A percentile compares a stretch with the other conserved stretches of the same genome.
Conservation (phyloP, 2,797 vertebrate genomes). For the Enteromius viviparus region DNA sequence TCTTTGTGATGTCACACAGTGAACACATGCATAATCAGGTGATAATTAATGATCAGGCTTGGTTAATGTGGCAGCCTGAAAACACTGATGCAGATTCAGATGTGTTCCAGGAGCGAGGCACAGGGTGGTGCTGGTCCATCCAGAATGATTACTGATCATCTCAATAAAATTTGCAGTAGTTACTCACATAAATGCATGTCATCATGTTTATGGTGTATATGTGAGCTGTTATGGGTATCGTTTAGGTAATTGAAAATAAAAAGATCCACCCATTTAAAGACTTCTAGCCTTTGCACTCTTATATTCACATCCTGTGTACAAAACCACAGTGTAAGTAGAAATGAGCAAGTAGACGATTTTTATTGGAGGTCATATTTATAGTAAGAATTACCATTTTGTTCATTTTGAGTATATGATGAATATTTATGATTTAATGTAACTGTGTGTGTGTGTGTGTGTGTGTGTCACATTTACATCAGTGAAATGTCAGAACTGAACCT, state of each 20-base stretch:
- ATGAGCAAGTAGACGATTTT: conserved; percentile 7
- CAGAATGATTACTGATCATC: neutral
- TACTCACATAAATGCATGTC: neutral
- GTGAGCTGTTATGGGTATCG: no score
- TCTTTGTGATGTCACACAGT: conserved; percentile 35
- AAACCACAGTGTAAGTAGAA: neutral
- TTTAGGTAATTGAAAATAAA: neutral
- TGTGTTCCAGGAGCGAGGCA: neutral
- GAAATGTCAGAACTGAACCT: conserved; percentile 46
- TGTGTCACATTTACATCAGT: conserved; percentile 13
- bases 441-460: neutral
- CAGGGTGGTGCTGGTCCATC: neutral
- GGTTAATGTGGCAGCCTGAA: neutral
- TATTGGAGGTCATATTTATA: neutral
- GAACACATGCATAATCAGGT: conserved; percentile 35
- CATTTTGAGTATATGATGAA: neutral
- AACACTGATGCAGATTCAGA: conserved; percentile 14
- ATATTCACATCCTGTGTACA: neutral
- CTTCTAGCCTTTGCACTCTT: neutral
- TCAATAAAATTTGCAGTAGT: neutral
- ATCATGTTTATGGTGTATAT: neutral
- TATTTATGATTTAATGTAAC: conserved; percentile 3
- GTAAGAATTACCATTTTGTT: neutral
- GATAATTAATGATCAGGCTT: conserved; percentile 29
- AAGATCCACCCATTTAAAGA: neutral